phyloP scores from a whole-genome alignment of 2,113 vertebrate genomes.

The Pedionomus torquatus region DNA sequence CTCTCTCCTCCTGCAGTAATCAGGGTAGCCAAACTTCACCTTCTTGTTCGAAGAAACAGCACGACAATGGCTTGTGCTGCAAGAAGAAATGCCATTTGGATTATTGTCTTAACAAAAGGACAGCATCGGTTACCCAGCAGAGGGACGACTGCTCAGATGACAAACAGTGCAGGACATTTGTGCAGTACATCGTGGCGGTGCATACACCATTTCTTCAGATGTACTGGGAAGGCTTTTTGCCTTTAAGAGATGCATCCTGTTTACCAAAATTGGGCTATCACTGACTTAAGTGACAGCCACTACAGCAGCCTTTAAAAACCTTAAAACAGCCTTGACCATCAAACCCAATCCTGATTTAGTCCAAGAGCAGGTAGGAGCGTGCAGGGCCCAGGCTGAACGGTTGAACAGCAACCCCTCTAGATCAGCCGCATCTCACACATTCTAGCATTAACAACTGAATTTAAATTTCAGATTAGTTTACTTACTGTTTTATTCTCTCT shows the following conservation, averaged over 20 bases:
- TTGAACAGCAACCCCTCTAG: background rate
- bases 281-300: background rate
- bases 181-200: fast-evolving
- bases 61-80: fast-evolving
- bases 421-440: background rate
- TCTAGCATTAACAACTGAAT: background rate
- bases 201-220: background rate
- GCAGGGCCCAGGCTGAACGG: background rate
- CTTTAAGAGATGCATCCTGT: background rate
- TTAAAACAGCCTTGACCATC: background rate
- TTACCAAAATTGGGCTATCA: background rate
- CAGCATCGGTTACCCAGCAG: background rate
- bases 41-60: background rate
- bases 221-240: background rate
- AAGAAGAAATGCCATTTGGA: background rate
- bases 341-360: background rate
- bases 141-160: background rate
- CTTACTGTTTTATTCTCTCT: background rate
- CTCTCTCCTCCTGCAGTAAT: background rate
- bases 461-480: background rate
- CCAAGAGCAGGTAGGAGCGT: fast-evolving
- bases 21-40: background rate
- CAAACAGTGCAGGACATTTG: background rate
- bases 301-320: background rate
- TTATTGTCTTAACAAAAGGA: background rate